Conservation (phyloP, 1,140 invertebrate species). For the Lepidurus packardi region DNA sequence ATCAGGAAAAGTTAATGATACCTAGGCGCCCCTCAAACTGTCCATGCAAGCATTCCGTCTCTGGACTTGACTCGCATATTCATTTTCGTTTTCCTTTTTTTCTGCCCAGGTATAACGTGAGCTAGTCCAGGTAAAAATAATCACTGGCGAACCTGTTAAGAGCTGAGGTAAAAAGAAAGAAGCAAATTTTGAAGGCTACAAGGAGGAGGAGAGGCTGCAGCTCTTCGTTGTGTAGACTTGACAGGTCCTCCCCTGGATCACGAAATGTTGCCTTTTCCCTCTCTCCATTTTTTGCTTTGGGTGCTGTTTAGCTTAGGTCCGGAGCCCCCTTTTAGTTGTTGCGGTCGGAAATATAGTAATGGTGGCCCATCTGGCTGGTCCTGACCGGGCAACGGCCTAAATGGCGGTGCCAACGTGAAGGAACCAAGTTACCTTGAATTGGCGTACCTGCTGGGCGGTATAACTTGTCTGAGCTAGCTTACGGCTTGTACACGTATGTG, state of each 20-base stretch:
- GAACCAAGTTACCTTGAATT: not conserved
- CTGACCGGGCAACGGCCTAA: not conserved
- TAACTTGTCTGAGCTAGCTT: slow-evolving; percentile 4
- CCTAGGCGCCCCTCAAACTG: not conserved
- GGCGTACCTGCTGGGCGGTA: slow-evolving; percentile 5
- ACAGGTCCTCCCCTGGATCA: slow-evolving; percentile 6
- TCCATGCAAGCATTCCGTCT: not conserved
- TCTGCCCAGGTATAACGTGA: not conserved
- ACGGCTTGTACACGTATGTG: not conserved
- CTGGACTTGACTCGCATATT: slow-evolving; percentile 4
- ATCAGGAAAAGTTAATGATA: slow-evolving; percentile 15
- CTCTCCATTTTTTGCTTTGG: not conserved
- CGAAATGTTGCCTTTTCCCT: not conserved
- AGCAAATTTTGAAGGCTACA: not conserved
- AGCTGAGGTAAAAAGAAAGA: not conserved
- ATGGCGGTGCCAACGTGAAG: not conserved
- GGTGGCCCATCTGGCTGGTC: slow-evolving; percentile 9
- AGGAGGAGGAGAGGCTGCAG: not conserved
- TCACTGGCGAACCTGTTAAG: slow-evolving; percentile 11
- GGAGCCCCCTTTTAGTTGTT: slow-evolving; percentile 13
- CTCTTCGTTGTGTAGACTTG: not conserved
- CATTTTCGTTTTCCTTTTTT: not conserved
- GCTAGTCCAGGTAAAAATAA: slow-evolving; percentile 9
- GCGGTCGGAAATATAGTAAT: not conserved
- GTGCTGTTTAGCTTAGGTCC: not conserved